Percentiles rank a stretch among this genome's conserved stretches.
Evolutionary conservation across 2,888 invertebrate species (phyloP).

Genomic region (Lasius platythorax): DNA sequence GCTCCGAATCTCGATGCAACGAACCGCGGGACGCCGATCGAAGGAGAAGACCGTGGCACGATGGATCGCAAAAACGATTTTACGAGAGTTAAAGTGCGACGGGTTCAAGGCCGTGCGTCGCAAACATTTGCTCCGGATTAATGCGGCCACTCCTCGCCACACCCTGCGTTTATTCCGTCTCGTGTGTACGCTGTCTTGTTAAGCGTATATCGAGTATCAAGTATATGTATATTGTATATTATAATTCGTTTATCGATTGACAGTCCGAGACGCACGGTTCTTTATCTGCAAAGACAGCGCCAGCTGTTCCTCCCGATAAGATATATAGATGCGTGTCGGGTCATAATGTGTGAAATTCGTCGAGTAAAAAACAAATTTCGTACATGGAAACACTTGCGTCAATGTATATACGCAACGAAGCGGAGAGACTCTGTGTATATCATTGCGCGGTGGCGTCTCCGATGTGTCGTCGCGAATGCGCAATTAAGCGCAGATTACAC

Average conservation of each 20-base stretch:
- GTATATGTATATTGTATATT: constrained; percentile 41
- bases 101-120: constrained; percentile 67
- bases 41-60: neutral
- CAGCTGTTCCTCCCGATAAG: constrained; percentile 3
- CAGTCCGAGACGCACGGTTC: constrained; percentile 8
- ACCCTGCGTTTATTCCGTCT: constrained; percentile 69
- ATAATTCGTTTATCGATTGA: constrained; percentile 74
- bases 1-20: constrained; percentile 16
- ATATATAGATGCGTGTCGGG: constrained; percentile 21
- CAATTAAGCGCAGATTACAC: constrained; percentile 41
- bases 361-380: constrained; percentile 30
- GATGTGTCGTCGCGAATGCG: constrained; percentile 46
- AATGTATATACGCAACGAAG: neutral
- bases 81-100: constrained; percentile 16
- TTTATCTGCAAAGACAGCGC: constrained; percentile 65
- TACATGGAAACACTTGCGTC: neutral
- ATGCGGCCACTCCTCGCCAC: constrained; percentile 73
- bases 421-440: neutral
- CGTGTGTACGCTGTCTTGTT: constrained; percentile 54
- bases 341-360: constrained; percentile 24
- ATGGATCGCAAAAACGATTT: neutral
- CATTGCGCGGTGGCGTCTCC: constrained; percentile 19
- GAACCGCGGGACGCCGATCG: neutral
- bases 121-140: constrained; percentile 66
- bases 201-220: constrained; percentile 53